A percentile compares a stretch with the other conserved stretches of the same genome.
phyloP scores from a whole-genome alignment of 2,797 vertebrate species.

The Pangasius djambal region DNA sequence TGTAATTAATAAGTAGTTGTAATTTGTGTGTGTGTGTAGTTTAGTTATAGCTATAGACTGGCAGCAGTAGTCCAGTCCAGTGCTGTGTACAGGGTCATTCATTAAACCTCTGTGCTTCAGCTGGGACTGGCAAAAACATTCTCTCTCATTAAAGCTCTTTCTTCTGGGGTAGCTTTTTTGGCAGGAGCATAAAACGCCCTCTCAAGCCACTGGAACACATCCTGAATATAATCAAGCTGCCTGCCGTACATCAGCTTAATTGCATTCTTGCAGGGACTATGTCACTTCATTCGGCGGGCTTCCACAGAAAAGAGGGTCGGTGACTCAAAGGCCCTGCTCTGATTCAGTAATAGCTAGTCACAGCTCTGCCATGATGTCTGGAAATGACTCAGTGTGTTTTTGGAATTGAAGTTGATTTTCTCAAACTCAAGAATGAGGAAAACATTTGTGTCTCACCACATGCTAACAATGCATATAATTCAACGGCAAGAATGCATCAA shows the following conservation, averaged over 20 bases:
- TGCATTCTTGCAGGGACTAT: slow-evolving; percentile 27
- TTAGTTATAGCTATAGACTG: slow-evolving; percentile 25
- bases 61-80: slow-evolving; percentile 19
- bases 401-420: slow-evolving; percentile 2
- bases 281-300: slow-evolving; percentile 29
- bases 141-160: slow-evolving; percentile 46
- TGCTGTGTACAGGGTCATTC: slow-evolving; percentile 25
- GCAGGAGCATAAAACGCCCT: slow-evolving; percentile 36
- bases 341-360: slow-evolving; percentile 38
- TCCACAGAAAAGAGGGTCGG: slow-evolving; percentile 16
- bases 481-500: background rate
- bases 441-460: slow-evolving; percentile 16
- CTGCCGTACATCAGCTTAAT: slow-evolving; percentile 47
- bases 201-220: slow-evolving; percentile 39
- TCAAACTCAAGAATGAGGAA: background rate
- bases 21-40: background rate
- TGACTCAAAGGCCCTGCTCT: slow-evolving; percentile 20
- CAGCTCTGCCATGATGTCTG: slow-evolving; percentile 19
- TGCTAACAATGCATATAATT: background rate
- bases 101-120: slow-evolving; percentile 41
- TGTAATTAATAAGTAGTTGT: slow-evolving; percentile 20
- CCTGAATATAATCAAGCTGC: slow-evolving; percentile 47
- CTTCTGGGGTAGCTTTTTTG: slow-evolving; percentile 41
- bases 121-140: slow-evolving; percentile 26
- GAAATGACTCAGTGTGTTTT: slow-evolving; percentile 38